phyloP scores from a whole-genome alignment of 2,888 invertebrate genomes.

The Coleophora flavipennella region DNA sequence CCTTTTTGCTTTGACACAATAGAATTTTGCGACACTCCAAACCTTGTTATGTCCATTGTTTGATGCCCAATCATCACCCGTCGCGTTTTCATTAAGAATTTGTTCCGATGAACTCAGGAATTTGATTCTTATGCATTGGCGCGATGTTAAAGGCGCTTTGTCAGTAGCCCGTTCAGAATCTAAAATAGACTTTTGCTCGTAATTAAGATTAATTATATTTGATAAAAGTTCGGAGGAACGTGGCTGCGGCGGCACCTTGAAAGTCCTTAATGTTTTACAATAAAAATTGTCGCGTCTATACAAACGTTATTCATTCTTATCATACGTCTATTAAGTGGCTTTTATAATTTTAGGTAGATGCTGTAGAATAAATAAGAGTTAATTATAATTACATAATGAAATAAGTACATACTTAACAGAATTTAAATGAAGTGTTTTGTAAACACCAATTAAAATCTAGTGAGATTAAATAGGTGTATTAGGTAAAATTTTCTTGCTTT shows the following conservation, averaged over 20 bases:
- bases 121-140: conserved; percentile 39
- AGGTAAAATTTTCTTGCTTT: too few relatives aligned
- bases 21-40: conserved; percentile 37
- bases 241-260: conserved; percentile 28
- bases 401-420: too few relatives aligned
- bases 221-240: conserved; percentile 52
- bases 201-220: conserved; percentile 65
- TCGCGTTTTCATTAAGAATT: conserved; percentile 46
- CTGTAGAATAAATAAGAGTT: too few relatives aligned
- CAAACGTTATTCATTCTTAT: neutral
- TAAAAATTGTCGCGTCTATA: conserved; percentile 4
- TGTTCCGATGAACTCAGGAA: conserved; percentile 38
- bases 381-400: too few relatives aligned
- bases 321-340: neutral
- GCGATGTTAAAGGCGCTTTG: conserved; percentile 61
- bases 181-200: conserved; percentile 56
- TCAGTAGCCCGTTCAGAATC: conserved; percentile 47
- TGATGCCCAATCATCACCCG: conserved; percentile 49
- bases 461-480: too few relatives aligned
- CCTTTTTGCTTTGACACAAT: conserved; percentile 46
- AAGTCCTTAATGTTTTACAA: conserved; percentile 3
- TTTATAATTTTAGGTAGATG: too few relatives aligned
- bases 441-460: too few relatives aligned
- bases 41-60: conserved; percentile 49
- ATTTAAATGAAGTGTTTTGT: too few relatives aligned